These are phyloP conservation scores for Shargacucullia verbasci DNA, from an alignment of 2,888 invertebrate species.

Conservation along the genomic window DNA sequence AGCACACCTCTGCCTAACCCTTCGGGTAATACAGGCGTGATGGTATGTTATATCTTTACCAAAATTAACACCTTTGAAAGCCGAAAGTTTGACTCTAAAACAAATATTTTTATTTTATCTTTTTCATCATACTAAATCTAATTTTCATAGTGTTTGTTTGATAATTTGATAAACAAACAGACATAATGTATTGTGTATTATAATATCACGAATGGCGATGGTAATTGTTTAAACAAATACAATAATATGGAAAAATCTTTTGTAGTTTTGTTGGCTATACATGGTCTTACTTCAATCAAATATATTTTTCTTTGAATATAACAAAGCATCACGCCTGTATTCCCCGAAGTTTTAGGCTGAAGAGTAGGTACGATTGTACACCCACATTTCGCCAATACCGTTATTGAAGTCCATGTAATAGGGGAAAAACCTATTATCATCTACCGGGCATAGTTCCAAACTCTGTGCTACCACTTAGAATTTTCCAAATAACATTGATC, in stretches of 20 bases:
- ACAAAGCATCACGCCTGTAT: too few relatives aligned
- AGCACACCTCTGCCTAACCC: too few relatives aligned
- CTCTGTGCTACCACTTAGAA: too few relatives aligned
- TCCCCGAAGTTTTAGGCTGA: too few relatives aligned
- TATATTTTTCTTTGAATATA: too few relatives aligned
- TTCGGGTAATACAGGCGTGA: too few relatives aligned
- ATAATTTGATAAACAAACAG: slow-evolving; percentile 26
- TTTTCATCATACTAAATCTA: neutral
- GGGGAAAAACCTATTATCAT: too few relatives aligned
- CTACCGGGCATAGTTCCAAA: too few relatives aligned
- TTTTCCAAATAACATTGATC: too few relatives aligned
- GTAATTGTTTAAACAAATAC: slow-evolving; percentile 31
- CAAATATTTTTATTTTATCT: slow-evolving; percentile 12
- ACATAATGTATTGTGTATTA: slow-evolving; percentile 37
- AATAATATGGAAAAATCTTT: slow-evolving; percentile 23
- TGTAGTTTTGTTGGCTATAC: slow-evolving; percentile 3
- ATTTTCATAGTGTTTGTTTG: slow-evolving; percentile 6
- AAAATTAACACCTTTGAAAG: slow-evolving; percentile 3
- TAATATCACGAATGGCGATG: slow-evolving; percentile 37
- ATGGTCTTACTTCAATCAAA: neutral
- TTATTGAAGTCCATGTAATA: too few relatives aligned
- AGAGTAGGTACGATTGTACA: too few relatives aligned
- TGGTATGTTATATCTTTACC: neutral
- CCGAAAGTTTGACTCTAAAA: slow-evolving; percentile 1
- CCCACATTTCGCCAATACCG: too few relatives aligned